phyloP scores from a whole-genome alignment of 2,797 vertebrate genomes.

The Catamblyrhynchus diadema region DNA sequence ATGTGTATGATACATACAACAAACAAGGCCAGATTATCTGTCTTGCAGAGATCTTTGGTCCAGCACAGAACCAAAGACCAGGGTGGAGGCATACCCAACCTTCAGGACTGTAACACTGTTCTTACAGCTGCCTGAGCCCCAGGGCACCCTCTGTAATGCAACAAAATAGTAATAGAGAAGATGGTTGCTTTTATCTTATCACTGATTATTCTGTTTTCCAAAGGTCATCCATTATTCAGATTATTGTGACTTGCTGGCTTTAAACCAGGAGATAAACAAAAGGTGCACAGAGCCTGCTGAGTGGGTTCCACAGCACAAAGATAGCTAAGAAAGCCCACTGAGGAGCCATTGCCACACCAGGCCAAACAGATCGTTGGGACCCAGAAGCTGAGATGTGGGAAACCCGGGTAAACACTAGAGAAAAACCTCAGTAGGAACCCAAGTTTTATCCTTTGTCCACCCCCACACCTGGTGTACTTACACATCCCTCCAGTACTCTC shows the following conservation, averaged over 20 bases:
- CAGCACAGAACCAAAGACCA: not conserved
- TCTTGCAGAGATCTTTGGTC: not conserved
- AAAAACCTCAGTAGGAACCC: not conserved
- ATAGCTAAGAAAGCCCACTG: not conserved
- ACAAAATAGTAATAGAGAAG: not conserved
- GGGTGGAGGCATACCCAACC: not conserved
- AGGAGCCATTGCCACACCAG: not conserved
- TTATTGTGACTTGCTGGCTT: not conserved
- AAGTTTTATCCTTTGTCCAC: not conserved
- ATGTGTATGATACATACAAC: slow-evolving; percentile 4
- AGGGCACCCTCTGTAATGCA: not conserved
- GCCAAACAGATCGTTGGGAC: not conserved
- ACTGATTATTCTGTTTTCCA: not conserved
- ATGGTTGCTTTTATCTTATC: not conserved
- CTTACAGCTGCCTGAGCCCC: not conserved
- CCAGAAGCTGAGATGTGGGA: not conserved
- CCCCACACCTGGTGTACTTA: not conserved
- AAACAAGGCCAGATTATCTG: not conserved
- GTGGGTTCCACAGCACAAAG: not conserved
- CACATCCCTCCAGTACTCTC: not conserved
- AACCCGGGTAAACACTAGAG: not conserved
- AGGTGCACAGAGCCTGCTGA: not conserved
- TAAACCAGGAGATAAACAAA: not conserved
- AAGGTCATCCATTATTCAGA: not conserved
- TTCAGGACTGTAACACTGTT: not conserved